Base-by-base conservation (phyloP, 1,140 invertebrate genomes). In the Zaprionus gabonicus region DNA sequence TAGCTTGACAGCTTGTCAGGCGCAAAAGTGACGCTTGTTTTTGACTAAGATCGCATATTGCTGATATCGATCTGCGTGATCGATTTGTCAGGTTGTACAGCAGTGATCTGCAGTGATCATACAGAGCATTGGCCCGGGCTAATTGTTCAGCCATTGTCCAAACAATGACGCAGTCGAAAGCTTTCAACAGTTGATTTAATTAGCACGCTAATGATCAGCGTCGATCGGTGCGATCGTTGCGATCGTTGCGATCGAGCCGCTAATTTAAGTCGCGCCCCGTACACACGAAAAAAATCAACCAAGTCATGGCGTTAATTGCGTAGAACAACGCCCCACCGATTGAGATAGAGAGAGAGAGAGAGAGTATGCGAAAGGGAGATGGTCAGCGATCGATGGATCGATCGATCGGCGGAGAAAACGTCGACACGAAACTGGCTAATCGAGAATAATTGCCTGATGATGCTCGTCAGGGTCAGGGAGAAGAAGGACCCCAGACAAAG, bases 71-170 rank as follows among this genome's bases (percentile, higher is more conserved):
- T 51, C 46, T 23, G 20, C 23, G 23, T 20, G 46, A 51, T 51
- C 20, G 17, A 51, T 51, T 25, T 38, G 34, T 55, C 23, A 17
- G 25, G 10, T 27, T 23, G 17, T 36, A 15, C 36, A 3, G 5
- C 12, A 28, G 4, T 12, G 36, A 57, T 60, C 27, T 34, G 34
- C 20, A 55, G 20, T 13, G 17, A 34, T 34, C 31, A 34, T n/a
- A 15, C 53, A 31, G 71, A 60, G 60, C 74, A 66, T 72, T 63
- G 68, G 65, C 68, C 49, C 58, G 60, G 31, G 66, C 84, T 87
- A 87, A 87, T 87, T 87, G 80, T 78, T 78, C 51, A 81, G 85
- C 86, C 71, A 71, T 90, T 88, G 84, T 84, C 75, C 78, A 90
- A 90, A 88, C 78, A 88, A 90, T 88, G 84, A 88, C 84, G 72